Percentiles rank a stretch among this genome's conserved stretches.
phyloP scores from a whole-genome alignment of 2,888 invertebrate genomes.

The Eupithecia insigniata region DNA sequence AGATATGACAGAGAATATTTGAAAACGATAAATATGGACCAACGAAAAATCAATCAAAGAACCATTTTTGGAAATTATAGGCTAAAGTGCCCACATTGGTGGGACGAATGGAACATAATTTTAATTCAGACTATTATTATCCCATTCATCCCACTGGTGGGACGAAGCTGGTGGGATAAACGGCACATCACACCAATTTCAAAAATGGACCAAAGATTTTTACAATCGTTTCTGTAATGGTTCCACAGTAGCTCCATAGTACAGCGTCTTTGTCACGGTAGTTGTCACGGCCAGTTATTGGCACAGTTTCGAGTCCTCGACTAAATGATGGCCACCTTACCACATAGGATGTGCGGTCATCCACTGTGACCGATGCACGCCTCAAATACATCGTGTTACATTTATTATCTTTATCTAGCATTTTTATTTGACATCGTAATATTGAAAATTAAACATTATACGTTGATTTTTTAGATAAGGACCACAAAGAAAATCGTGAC shows the following conservation, averaged over 20 bases:
- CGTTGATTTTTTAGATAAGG: background rate
- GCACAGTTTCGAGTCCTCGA: conserved; percentile 58
- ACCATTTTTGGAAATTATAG: background rate
- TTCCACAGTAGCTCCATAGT: background rate
- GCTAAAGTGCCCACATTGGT: too few relatives aligned
- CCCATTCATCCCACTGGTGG: too few relatives aligned
- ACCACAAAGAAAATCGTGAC: background rate
- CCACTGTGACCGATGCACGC: conserved; percentile 59
- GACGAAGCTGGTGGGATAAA: too few relatives aligned
- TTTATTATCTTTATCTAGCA: background rate
- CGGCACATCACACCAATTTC: too few relatives aligned
- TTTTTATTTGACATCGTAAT: background rate
- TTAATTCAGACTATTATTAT: too few relatives aligned
- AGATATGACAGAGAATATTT: background rate
- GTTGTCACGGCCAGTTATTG: conserved; percentile 54
- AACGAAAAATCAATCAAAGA: too few relatives aligned
- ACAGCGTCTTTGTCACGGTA: conserved; percentile 41
- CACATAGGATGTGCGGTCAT: conserved; percentile 60
- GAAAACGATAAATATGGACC: background rate
- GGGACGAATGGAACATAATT: too few relatives aligned
- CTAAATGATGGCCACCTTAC: conserved; percentile 56
- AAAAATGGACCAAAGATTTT: background rate
- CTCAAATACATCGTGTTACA: conserved; percentile 32
- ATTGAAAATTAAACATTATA: too few relatives aligned
- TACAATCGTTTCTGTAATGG: background rate